phyloP scores from a whole-genome alignment of 2,888 invertebrate genomes.

The Clivina fossor region DNA sequence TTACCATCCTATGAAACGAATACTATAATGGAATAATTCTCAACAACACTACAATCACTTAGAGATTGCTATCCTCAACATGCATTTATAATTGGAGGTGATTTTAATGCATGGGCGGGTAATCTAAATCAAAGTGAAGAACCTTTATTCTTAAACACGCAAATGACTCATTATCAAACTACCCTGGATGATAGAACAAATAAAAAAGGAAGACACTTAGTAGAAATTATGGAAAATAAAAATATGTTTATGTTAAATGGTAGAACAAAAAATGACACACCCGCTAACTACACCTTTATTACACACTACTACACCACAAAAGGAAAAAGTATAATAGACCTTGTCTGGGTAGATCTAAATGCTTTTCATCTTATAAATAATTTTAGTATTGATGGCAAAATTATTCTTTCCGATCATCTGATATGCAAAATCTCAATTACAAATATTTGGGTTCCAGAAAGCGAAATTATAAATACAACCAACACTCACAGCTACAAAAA shows the following conservation, averaged over 20 bases:
- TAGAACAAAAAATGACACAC: not conserved
- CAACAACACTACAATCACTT: not conserved
- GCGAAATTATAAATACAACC: not conserved
- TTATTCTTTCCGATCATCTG: not conserved
- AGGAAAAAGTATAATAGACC: conserved; percentile 3
- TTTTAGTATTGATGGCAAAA: too few relatives aligned
- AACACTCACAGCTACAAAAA: not conserved
- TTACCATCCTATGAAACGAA: not conserved
- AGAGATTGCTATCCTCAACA: not conserved
- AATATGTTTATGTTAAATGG: not conserved
- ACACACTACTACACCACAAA: too few relatives aligned
- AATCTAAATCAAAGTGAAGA: conserved; percentile 5
- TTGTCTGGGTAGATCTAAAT: too few relatives aligned
- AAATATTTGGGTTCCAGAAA: not conserved
- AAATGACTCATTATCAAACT: not conserved
- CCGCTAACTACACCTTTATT: not conserved
- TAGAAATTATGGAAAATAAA: conserved; percentile 3
- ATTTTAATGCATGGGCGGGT: not conserved
- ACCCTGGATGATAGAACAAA: not conserved
- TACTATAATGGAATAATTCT: not conserved
- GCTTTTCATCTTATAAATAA: too few relatives aligned
- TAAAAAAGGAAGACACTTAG: not conserved
- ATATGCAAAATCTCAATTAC: not conserved
- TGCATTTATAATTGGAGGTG: not conserved
- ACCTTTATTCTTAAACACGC: not conserved